Percentiles rank a stretch among this genome's conserved stretches.
Conservation (phyloP, 1,140 invertebrate species). For the Neocloeon triangulifer region DNA sequence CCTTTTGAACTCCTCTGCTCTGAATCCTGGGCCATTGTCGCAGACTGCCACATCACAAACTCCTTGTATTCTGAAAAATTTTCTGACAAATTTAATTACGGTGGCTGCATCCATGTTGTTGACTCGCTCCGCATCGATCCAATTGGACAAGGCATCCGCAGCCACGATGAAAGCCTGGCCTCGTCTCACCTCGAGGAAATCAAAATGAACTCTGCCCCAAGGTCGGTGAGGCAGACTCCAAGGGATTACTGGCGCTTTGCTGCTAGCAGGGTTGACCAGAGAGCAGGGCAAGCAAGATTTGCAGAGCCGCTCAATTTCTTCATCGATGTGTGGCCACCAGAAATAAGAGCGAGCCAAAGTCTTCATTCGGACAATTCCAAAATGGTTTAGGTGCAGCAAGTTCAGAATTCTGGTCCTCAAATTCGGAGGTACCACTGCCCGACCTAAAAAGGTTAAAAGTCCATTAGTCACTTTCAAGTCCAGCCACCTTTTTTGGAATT, state of each 20-base stretch:
- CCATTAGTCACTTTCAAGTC: no score
- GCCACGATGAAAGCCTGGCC: conserved; percentile 12
- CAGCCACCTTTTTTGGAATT: no score
- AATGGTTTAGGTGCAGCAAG: no score
- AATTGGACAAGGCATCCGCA: conserved; percentile 16
- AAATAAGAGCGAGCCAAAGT: neutral
- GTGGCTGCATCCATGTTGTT: conserved; percentile 7
- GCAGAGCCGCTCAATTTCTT: conserved; percentile 13
- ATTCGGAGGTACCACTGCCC: neutral
- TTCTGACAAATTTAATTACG: conserved; percentile 5
- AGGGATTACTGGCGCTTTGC: conserved; percentile 7
- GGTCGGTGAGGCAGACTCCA: conserved; percentile 10
- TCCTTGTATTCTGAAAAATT: conserved; percentile 11
- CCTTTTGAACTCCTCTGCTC: conserved; percentile 11
- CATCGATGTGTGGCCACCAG: conserved; percentile 9
- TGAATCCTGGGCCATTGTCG: conserved; percentile 14
- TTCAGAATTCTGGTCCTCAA: neutral
- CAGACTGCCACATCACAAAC: conserved; percentile 13
- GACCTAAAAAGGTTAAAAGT: no score
- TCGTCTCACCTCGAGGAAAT: conserved; percentile 14
- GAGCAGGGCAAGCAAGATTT: conserved; percentile 12
- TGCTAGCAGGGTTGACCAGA: neutral
- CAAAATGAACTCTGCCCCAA: conserved; percentile 14
- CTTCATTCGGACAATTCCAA: no score
- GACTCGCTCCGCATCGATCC: conserved; percentile 10